These are phyloP conservation scores for Machimus rusticus DNA, from an alignment of 2,888 invertebrate genomes.

Conservation along the genomic window DNA sequence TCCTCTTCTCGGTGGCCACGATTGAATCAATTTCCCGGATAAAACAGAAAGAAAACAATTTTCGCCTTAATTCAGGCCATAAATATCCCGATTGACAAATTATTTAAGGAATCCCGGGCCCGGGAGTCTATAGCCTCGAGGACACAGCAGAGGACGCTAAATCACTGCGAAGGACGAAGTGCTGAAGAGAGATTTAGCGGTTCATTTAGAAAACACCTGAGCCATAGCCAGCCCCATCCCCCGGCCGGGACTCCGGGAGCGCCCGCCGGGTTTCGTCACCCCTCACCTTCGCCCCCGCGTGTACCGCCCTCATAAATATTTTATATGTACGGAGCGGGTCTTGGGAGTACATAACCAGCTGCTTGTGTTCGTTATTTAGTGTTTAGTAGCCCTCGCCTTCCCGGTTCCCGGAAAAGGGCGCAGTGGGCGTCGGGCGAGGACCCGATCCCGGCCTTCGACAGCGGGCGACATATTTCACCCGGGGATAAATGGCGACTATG, in stretches of 20 bases:
- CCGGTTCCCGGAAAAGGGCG: background rate
- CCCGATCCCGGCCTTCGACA: background rate
- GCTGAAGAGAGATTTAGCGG: conserved; percentile 47
- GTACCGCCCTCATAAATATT: conserved; percentile 44
- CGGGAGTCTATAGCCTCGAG: background rate
- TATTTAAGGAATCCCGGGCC: conserved; percentile 21
- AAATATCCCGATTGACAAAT: conserved; percentile 43
- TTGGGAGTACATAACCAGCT: conserved; percentile 32
- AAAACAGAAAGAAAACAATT: conserved; percentile 25
- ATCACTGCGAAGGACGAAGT: conserved; percentile 44
- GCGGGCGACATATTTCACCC: conserved; percentile 43
- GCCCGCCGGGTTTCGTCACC: background rate
- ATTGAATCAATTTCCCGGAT: background rate
- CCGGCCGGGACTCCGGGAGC: background rate
- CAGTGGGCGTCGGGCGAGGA: background rate
- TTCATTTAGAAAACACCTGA: conserved; percentile 47
- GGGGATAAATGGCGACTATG: conserved; percentile 42
- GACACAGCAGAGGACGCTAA: conserved; percentile 23
- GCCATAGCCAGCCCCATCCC: conserved; percentile 17
- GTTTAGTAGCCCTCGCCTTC: conserved; percentile 42
- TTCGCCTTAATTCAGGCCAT: conserved; percentile 26
- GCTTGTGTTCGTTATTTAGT: conserved; percentile 48
- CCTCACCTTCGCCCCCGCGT: background rate
- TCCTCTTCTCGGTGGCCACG: background rate
- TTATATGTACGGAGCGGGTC: conserved; percentile 40